phyloP scores from a whole-genome alignment of 2,797 vertebrate species.

The Alauda arvensis region DNA sequence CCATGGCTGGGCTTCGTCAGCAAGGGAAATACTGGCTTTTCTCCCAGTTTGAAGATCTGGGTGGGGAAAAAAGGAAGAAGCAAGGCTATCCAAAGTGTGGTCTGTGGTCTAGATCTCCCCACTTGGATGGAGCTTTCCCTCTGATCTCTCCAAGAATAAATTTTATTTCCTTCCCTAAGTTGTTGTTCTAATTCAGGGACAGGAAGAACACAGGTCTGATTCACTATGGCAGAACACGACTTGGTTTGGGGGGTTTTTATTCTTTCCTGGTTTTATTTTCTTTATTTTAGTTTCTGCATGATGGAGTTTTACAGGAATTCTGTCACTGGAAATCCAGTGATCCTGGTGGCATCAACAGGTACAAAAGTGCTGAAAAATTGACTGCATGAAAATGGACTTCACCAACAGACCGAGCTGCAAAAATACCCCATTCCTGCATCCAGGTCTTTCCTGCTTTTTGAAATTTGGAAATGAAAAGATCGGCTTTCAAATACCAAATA shows the following conservation, averaged over 20 bases:
- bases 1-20: not conserved
- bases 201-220: not conserved
- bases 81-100: not conserved
- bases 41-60: not conserved
- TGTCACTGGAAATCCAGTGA: not conserved
- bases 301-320: not conserved
- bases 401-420: not conserved
- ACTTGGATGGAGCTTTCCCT: not conserved
- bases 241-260: not conserved
- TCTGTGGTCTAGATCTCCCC: not conserved
- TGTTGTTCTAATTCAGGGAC: not conserved
- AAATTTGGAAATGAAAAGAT: not conserved
- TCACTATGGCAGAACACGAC: not conserved
- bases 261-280: not conserved
- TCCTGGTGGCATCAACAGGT: not conserved
- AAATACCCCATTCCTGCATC: not conserved
- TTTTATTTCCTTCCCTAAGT: not conserved
- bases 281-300: not conserved
- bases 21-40: not conserved
- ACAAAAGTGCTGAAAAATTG: not conserved
- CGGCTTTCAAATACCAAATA: not conserved
- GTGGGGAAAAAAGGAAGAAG: accelerated
- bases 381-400: not conserved
- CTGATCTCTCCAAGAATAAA: not conserved
- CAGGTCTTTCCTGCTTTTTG: not conserved